These are phyloP conservation scores for Lomographa bimaculata DNA, from an alignment of 2,888 invertebrate genomes.

Conservation along the genomic window DNA sequence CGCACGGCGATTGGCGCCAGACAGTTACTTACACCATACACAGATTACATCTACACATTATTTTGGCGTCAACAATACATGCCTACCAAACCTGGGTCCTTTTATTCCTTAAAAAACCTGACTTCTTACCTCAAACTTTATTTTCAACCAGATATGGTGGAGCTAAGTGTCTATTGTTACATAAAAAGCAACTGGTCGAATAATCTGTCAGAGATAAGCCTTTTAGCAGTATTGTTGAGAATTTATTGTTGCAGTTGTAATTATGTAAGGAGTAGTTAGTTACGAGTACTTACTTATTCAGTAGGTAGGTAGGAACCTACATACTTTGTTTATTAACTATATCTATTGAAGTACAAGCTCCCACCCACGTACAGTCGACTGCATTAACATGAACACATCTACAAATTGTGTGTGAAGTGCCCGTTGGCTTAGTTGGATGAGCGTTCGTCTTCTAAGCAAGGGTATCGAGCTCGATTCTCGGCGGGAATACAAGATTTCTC, in stretches of 20 bases:
- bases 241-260: slow-evolving; percentile 17
- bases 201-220: slow-evolving; percentile 18
- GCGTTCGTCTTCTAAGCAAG: too few relatives aligned
- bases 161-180: slow-evolving; percentile 62
- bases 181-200: slow-evolving; percentile 18
- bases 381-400: too few relatives aligned
- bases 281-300: not conserved
- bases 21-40: slow-evolving; percentile 65
- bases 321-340: too few relatives aligned
- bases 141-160: slow-evolving; percentile 48
- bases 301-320: too few relatives aligned
- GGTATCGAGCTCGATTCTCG: too few relatives aligned
- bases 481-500: too few relatives aligned
- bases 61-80: slow-evolving; percentile 75
- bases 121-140: slow-evolving; percentile 59
- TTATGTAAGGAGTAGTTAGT: not conserved
- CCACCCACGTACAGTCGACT: too few relatives aligned
- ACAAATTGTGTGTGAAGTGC: too few relatives aligned
- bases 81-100: slow-evolving; percentile 64
- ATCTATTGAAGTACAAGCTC: too few relatives aligned
- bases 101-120: slow-evolving; percentile 53
- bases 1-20: slow-evolving; percentile 60
- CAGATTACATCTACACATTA: slow-evolving; percentile 73
- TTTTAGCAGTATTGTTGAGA: slow-evolving; percentile 16
- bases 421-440: too few relatives aligned